A percentile compares a stretch with the other conserved stretches of the same genome.
Conservation (phyloP, 2,797 vertebrate genomes). For the Mus caroli region DNA sequence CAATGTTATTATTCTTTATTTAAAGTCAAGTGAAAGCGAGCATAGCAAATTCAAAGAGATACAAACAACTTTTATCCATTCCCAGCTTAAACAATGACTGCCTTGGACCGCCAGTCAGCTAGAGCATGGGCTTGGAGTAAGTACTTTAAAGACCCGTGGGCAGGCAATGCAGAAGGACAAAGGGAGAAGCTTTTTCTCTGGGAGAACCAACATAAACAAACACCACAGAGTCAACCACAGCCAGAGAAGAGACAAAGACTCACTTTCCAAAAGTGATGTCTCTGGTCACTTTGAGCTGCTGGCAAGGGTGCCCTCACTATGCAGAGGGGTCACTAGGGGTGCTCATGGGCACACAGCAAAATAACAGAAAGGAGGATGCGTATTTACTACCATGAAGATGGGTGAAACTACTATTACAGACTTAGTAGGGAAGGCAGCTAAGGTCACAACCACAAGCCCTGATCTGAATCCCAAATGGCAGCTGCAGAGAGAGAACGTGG, state of each 20-base stretch:
- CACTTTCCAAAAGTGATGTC: not conserved
- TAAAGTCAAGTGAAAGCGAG: constrained; percentile 68
- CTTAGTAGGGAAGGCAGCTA: not conserved
- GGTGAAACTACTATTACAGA: not conserved
- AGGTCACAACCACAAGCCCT: not conserved
- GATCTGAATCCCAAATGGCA: not conserved
- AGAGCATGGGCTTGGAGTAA: not conserved
- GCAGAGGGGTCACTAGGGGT: not conserved
- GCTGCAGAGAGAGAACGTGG: not conserved
- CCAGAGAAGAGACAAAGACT: not conserved
- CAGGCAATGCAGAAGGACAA: constrained; percentile 21
- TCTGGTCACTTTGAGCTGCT: not conserved
- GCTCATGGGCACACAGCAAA: not conserved
- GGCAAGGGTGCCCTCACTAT: not conserved
- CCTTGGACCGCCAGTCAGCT: constrained; percentile 62
- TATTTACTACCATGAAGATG: not conserved
- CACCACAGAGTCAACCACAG: not conserved
- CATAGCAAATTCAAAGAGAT: constrained; percentile 58
- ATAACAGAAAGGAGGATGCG: not conserved
- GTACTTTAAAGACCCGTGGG: not conserved
- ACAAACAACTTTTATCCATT: constrained; percentile 59
- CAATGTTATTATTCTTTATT: constrained; percentile 54
- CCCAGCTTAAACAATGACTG: constrained; percentile 58
- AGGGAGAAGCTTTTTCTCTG: constrained; percentile 41
- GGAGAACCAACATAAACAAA: not conserved